Evolutionary conservation across 2,797 vertebrate species (phyloP).

Genomic region (Tinamus major): DNA sequence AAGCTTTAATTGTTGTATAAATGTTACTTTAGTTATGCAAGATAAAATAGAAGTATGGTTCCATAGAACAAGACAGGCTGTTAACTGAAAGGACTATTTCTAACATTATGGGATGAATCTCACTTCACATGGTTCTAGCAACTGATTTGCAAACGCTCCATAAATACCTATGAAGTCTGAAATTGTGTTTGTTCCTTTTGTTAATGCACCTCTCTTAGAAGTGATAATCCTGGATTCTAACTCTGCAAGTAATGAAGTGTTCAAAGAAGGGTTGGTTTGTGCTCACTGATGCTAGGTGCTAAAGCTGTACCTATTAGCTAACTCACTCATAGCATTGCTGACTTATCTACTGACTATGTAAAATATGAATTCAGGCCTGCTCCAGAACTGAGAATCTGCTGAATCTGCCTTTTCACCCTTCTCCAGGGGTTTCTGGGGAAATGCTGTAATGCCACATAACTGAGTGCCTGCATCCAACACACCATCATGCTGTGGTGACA

Average conservation of each 20-base stretch:
- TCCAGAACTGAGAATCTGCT: not conserved
- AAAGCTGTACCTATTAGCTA: not conserved
- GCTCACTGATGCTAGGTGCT: not conserved
- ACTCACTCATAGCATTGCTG: not conserved
- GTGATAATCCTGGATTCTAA: not conserved
- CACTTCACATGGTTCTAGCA: not conserved
- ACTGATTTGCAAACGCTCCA: conserved; percentile 15
- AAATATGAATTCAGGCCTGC: not conserved
- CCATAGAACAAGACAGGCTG: conserved; percentile 32
- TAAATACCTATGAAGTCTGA: not conserved
- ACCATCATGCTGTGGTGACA: rapidly evolving
- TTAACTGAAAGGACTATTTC: conserved; percentile 32
- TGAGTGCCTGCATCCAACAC: not conserved
- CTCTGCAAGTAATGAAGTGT: not conserved
- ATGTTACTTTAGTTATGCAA: conserved; percentile 60
- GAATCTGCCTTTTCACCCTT: not conserved
- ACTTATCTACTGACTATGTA: not conserved
- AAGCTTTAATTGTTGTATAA: conserved; percentile 76
- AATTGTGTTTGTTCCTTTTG: conserved; percentile 23
- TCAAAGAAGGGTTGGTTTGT: not conserved
- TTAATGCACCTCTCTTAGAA: not conserved
- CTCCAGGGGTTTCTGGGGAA: not conserved
- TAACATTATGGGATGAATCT: conserved; percentile 2
- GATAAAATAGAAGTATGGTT: conserved; percentile 45
- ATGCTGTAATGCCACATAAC: rapidly evolving